phyloP scores from a whole-genome alignment of 1,140 invertebrate genomes.

The Orchesella cincta region DNA sequence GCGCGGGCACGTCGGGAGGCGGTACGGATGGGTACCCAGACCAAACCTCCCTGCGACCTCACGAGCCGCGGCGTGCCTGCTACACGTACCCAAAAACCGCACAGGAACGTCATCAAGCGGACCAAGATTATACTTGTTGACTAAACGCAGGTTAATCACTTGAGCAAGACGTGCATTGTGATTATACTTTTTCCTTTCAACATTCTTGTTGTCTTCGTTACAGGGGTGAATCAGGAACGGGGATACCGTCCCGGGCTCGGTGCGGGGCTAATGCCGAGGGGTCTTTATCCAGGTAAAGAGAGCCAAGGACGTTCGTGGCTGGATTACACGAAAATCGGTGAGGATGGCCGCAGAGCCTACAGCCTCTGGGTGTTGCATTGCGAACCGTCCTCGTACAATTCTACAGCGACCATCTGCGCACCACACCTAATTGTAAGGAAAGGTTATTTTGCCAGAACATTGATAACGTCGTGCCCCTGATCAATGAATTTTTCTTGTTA shows the following conservation, averaged over 20 bases:
- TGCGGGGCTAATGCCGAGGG: too few relatives aligned
- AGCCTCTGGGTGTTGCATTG: neutral
- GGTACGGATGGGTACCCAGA: neutral
- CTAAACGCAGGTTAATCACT: slow-evolving; percentile 1
- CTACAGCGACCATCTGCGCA: neutral
- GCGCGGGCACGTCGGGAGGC: too few relatives aligned
- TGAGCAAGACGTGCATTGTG: neutral
- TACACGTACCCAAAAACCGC: neutral
- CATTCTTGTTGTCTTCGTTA: too few relatives aligned
- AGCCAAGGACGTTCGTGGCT: too few relatives aligned
- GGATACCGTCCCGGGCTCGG: too few relatives aligned
- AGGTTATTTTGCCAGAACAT: neutral
- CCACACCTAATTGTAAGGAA: neutral
- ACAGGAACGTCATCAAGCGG: neutral
- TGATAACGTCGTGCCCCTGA: too few relatives aligned
- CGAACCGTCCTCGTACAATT: neutral
- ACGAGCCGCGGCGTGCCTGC: neutral
- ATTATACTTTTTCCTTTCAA: too few relatives aligned
- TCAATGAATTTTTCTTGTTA: neutral
- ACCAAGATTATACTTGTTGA: neutral
- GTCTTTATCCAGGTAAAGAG: too few relatives aligned
- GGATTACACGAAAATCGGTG: slow-evolving; percentile 18
- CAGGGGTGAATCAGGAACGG: too few relatives aligned
- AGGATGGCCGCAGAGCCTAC: neutral
- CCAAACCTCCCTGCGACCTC: neutral